These are phyloP conservation scores for Drosophila serrata DNA, from an alignment of 1,140 invertebrate genomes.

Conservation along the genomic window DNA sequence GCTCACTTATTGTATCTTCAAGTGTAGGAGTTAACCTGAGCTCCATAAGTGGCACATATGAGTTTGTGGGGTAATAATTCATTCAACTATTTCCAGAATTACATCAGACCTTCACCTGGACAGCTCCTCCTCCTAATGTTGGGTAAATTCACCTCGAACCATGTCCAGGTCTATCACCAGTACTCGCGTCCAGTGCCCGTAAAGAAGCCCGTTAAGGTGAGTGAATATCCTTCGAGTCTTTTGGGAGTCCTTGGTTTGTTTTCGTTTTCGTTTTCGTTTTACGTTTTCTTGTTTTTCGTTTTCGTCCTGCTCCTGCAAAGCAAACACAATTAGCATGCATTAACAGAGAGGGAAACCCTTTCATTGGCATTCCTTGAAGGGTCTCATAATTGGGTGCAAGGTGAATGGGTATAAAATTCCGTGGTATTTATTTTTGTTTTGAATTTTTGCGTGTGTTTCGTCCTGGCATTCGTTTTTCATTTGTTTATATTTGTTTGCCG, in stretches of 20 bases:
- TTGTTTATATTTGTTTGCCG: conserved; percentile 20
- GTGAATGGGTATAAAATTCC: conserved; percentile 33
- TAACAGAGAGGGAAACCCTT: conserved; percentile 60
- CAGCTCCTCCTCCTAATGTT: conserved; percentile 64
- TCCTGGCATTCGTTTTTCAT: conserved; percentile 45
- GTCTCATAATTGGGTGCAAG: conserved; percentile 67
- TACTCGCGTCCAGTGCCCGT: conserved; percentile 75
- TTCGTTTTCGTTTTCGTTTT: conserved; percentile 8
- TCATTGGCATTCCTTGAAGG: conserved; percentile 47
- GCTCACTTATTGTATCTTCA: not conserved
- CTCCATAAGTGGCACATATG: not conserved
- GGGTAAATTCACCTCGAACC: conserved; percentile 84
- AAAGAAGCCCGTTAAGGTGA: conserved; percentile 82
- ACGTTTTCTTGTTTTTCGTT: conserved; percentile 19
- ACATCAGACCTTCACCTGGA: not conserved
- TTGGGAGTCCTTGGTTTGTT: conserved; percentile 10
- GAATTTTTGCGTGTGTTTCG: conserved; percentile 23
- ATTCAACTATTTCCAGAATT: conserved; percentile 29
- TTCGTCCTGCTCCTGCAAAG: conserved; percentile 38
- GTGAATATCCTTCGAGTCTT: conserved; percentile 23
- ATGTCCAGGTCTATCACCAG: conserved; percentile 84
- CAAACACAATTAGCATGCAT: conserved; percentile 81
- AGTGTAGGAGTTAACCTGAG: not conserved
- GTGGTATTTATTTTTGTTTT: conserved; percentile 54
- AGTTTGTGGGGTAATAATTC: conserved; percentile 18